Conservation (phyloP, 2,888 invertebrate genomes). For the Dryobotodes eremita region DNA sequence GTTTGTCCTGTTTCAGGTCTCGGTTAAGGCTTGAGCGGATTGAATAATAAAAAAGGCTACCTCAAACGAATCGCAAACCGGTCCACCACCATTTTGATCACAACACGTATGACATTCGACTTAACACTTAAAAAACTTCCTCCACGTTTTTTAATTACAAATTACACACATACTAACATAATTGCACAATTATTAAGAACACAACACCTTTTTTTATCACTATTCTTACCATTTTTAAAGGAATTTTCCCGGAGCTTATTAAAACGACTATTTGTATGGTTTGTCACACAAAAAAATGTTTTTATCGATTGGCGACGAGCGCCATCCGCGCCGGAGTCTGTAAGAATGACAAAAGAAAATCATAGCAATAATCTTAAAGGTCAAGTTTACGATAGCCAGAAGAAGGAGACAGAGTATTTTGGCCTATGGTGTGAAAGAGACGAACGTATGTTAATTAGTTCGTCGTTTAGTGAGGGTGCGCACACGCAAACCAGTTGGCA, state of each 20-base stretch:
- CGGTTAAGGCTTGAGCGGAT: slow-evolving; percentile 2
- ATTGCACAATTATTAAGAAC: slow-evolving; percentile 58
- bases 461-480: slow-evolving; percentile 64
- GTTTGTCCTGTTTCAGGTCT: slow-evolving; percentile 14
- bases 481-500: slow-evolving; percentile 81
- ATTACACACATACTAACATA: slow-evolving; percentile 48
- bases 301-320: slow-evolving; percentile 72
- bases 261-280: slow-evolving; percentile 70
- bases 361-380: slow-evolving; percentile 78
- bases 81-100: slow-evolving; percentile 69
- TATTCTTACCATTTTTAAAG: slow-evolving; percentile 72
- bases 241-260: slow-evolving; percentile 65
- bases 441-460: slow-evolving; percentile 61
- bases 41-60: slow-evolving; percentile 57
- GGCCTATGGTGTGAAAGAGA: slow-evolving; percentile 68
- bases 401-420: slow-evolving; percentile 68
- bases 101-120: slow-evolving; percentile 62
- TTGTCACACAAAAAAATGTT: slow-evolving; percentile 67
- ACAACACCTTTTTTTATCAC: slow-evolving; percentile 60
- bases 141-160: slow-evolving; percentile 55
- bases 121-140: slow-evolving; percentile 68
- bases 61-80: slow-evolving; percentile 62
- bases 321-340: slow-evolving; percentile 71
- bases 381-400: slow-evolving; percentile 85
- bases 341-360: slow-evolving; percentile 80